Evolutionary conservation across 1,140 invertebrate genomes (phyloP).

Genomic region (Gryon sp.): DNA sequence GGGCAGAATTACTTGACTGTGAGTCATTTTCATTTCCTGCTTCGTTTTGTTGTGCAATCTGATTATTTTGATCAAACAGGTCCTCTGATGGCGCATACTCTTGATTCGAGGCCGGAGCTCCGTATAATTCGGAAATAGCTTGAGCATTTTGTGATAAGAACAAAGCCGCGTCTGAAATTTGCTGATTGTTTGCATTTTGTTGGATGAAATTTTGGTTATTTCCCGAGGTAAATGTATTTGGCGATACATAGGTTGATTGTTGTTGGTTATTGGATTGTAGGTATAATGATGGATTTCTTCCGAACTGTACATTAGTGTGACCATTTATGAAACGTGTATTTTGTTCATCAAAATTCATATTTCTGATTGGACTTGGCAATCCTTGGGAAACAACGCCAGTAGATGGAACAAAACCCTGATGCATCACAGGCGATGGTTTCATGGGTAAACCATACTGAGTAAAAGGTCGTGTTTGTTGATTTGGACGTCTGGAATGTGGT

Average conservation of each 20-base stretch:
- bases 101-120: constrained; percentile 66
- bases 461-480: constrained; percentile 68
- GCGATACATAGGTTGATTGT: constrained; percentile 58
- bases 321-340: constrained; percentile 74
- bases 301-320: constrained; percentile 75
- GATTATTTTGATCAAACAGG: constrained; percentile 55
- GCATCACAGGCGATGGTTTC: constrained; percentile 54
- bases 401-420: constrained; percentile 43
- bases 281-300: constrained; percentile 72
- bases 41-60: constrained; percentile 46
- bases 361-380: constrained; percentile 66
- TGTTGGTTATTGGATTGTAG: constrained; percentile 76
- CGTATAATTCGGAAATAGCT: constrained; percentile 74
- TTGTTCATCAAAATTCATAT: constrained; percentile 64
- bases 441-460: constrained; percentile 71
- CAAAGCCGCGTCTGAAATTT: constrained; percentile 74
- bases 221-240: constrained; percentile 54
- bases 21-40: constrained; percentile 36
- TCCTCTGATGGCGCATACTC: constrained; percentile 71
- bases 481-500: constrained; percentile 58
- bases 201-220: constrained; percentile 58
- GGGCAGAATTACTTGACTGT: constrained; percentile 30
- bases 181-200: constrained; percentile 38
- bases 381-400: constrained; percentile 50
- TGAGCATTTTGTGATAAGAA: constrained; percentile 75